These are phyloP conservation scores for Gymnocypris eckloni DNA, from an alignment of 2,797 vertebrate genomes.

Conservation along the genomic window DNA sequence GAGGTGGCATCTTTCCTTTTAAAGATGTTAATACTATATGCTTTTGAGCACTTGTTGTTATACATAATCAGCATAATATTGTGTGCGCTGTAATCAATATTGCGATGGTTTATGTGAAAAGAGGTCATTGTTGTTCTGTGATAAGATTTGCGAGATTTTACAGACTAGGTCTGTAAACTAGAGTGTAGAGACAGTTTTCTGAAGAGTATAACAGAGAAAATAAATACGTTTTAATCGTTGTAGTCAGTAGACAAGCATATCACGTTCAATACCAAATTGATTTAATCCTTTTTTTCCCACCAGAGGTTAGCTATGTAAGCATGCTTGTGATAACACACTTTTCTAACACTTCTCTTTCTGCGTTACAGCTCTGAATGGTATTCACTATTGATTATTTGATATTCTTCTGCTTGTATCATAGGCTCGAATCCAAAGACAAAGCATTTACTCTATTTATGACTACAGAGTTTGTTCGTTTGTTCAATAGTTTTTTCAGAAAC, in stretches of 20 bases:
- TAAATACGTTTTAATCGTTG: conserved; percentile 19
- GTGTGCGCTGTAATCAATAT: conserved; percentile 29
- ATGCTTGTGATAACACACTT: conserved; percentile 34
- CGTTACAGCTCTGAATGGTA: conserved; percentile 37
- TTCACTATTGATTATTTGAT: conserved; percentile 41
- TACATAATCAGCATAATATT: conserved; percentile 29
- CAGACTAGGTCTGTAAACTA: conserved; percentile 7
- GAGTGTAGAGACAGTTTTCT: conserved; percentile 18
- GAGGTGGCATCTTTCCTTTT: conserved; percentile 13
- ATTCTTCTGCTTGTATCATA: conserved; percentile 54
- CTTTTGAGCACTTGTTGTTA: conserved; percentile 23
- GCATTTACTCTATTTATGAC: conserved; percentile 57
- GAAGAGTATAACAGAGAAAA: conserved; percentile 33
- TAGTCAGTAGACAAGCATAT: conserved; percentile 34
- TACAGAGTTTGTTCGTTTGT: conserved; percentile 27
- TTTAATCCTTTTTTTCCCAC: neutral
- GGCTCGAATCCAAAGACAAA: conserved; percentile 58
- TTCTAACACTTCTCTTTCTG: conserved; percentile 34
- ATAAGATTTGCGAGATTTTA: conserved; percentile 18
- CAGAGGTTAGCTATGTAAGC: conserved; percentile 32
- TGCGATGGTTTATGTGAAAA: conserved; percentile 34
- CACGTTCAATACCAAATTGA: conserved; percentile 35
- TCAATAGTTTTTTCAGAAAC: conserved; percentile 40
- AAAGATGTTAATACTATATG: conserved; percentile 1
- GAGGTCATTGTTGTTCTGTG: conserved; percentile 33